Percentiles rank a stretch among this genome's conserved stretches.
Evolutionary conservation across 2,888 invertebrate genomes (phyloP).

Genomic region (Dascillus cervinus): DNA sequence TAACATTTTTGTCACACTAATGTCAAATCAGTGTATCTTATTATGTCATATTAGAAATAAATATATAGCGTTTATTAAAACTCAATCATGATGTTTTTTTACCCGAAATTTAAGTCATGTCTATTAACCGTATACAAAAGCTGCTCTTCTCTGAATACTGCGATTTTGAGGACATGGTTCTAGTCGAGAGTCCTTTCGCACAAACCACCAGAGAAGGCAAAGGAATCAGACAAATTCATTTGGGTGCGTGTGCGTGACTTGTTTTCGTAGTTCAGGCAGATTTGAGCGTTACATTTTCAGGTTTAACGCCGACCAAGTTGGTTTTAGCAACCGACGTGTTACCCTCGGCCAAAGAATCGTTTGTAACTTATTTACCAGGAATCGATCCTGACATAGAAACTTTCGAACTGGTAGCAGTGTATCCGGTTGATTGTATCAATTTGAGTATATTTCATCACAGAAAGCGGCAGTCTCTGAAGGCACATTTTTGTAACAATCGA

Average conservation of each 20-base stretch:
- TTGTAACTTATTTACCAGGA: conserved; percentile 37
- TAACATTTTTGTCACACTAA: conserved; percentile 19
- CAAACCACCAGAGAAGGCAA: conserved; percentile 59
- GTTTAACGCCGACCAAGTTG: conserved; percentile 51
- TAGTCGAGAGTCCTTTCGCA: conserved; percentile 64
- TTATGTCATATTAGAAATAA: conserved; percentile 19
- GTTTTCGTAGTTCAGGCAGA: no score
- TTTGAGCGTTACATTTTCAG: no score
- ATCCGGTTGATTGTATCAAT: conserved; percentile 51
- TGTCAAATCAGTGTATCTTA: conserved; percentile 21
- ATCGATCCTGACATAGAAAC: conserved; percentile 56
- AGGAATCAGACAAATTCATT: conserved; percentile 55
- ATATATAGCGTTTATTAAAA: conserved; percentile 9
- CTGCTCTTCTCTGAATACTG: conserved; percentile 54
- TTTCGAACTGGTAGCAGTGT: conserved; percentile 52
- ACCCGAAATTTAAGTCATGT: conserved; percentile 31
- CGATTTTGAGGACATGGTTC: conserved; percentile 55
- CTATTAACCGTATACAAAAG: conserved; percentile 54
- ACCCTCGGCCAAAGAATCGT: conserved; percentile 33
- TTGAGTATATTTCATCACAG: conserved; percentile 54
- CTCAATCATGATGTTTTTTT: conserved; percentile 20
- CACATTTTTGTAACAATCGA: conserved; percentile 44
- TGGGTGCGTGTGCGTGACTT: conserved; percentile 53
- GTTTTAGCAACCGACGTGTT: conserved; percentile 52
- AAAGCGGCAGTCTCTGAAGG: conserved; percentile 53